Percentiles rank a stretch among this genome's conserved stretches.
Evolutionary conservation across 2,113 vertebrate species (phyloP).

Genomic region (Sinosuthora webbiana): DNA sequence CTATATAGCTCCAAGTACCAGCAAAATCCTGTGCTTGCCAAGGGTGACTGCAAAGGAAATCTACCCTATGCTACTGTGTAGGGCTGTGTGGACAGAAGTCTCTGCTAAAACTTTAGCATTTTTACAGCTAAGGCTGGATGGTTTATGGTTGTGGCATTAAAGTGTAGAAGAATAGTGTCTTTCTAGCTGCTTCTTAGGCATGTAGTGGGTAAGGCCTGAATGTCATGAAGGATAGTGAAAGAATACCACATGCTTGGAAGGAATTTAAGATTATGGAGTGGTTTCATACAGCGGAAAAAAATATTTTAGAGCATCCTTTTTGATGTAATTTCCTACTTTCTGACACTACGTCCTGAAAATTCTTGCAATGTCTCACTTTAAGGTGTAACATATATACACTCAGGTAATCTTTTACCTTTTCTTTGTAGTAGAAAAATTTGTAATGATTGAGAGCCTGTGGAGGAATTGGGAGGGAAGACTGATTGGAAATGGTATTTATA

Average conservation of each 20-base stretch:
- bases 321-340: not conserved
- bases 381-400: not conserved
- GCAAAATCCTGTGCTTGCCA: too few species aligned
- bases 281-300: not conserved
- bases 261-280: not conserved
- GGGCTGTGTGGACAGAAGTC: not conserved
- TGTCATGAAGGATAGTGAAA: fast-evolving
- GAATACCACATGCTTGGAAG: fast-evolving
- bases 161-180: not conserved
- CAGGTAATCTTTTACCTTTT: not conserved
- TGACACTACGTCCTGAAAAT: not conserved
- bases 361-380: not conserved
- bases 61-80: too few species aligned
- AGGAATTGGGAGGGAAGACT: not conserved
- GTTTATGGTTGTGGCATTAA: not conserved
- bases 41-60: too few species aligned
- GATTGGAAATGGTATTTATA: not conserved
- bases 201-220: too few species aligned
- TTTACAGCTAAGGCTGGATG: not conserved
- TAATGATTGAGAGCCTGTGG: not conserved
- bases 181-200: not conserved
- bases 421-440: not conserved
- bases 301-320: not conserved
- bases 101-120: not conserved
- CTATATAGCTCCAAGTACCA: too few species aligned